Conservation (phyloP, 2,888 invertebrate genomes). For the Papilio demoleus region DNA sequence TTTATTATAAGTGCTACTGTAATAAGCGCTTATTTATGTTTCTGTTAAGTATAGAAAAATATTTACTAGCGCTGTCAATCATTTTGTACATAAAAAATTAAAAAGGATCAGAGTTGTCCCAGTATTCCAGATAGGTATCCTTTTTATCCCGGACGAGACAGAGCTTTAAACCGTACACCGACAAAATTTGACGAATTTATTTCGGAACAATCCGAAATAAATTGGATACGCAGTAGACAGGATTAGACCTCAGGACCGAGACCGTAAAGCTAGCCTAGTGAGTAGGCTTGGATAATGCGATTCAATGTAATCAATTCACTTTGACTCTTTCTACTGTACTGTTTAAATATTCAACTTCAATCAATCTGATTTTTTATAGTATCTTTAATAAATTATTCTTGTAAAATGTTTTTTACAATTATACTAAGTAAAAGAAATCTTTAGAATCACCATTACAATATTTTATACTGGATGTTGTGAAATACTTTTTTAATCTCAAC, state of each 20-base stretch:
- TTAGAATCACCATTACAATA: neutral
- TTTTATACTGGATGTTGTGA: neutral
- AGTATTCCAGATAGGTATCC: neutral
- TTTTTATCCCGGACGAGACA: neutral
- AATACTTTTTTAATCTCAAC: neutral
- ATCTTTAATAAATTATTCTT: no score
- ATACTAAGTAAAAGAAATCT: no score
- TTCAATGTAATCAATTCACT: neutral
- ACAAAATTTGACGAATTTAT: conserved; percentile 10
- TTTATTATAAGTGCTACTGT: neutral
- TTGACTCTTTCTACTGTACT: neutral
- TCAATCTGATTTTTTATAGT: no score
- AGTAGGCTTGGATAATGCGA: neutral
- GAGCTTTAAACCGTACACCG: neutral
- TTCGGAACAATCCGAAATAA: conserved; percentile 15
- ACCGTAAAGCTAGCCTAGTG: neutral
- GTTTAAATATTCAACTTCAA: no score
- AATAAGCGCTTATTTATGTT: neutral
- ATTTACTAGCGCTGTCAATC: no score
- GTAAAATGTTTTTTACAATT: no score
- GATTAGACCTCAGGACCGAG: neutral
- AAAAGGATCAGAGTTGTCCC: neutral
- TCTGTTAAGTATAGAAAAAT: no score
- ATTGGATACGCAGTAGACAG: conserved; percentile 17
- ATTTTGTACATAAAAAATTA: neutral